These are phyloP conservation scores for Hycleus phaleratus DNA, from an alignment of 1,140 invertebrate species.

Conservation along the genomic window DNA sequence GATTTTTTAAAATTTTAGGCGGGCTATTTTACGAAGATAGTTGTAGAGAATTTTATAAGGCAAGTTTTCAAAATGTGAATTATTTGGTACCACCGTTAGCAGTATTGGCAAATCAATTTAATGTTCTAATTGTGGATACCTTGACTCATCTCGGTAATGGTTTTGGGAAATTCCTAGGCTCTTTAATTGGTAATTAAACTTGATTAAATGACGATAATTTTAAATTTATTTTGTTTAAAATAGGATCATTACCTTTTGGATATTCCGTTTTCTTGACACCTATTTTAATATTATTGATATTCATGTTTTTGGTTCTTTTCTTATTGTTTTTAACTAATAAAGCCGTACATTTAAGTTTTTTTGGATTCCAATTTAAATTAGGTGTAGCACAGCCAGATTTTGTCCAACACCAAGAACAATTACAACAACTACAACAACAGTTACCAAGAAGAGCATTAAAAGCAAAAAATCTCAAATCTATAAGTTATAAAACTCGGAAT, in stretches of 20 bases:
- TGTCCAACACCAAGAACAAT: no score
- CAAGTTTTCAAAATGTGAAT: constrained; percentile 12
- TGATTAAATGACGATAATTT: neutral
- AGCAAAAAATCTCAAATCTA: neutral
- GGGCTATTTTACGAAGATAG: constrained; percentile 10
- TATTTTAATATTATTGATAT: neutral
- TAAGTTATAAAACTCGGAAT: no score
- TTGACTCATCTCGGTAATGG: constrained; percentile 19
- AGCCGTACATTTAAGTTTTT: no score
- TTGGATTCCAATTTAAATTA: no score
- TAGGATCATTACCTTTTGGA: constrained; percentile 8
- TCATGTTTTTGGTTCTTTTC: no score
- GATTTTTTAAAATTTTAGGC: constrained; percentile 2
- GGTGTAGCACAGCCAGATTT: no score
- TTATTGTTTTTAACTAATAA: no score
- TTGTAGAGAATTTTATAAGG: constrained; percentile 17
- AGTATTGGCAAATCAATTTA: constrained; percentile 22
- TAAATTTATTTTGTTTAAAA: neutral
- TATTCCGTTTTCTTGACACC: constrained; percentile 6
- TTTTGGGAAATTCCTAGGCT: constrained; percentile 8
- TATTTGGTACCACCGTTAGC: constrained; percentile 20
- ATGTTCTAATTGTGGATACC: constrained; percentile 16
- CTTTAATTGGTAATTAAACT: constrained; percentile 13
- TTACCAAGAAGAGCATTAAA: neutral
- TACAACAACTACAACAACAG: no score